phyloP scores from a whole-genome alignment of 2,113 vertebrate species.

The Bujurquina vittata region DNA sequence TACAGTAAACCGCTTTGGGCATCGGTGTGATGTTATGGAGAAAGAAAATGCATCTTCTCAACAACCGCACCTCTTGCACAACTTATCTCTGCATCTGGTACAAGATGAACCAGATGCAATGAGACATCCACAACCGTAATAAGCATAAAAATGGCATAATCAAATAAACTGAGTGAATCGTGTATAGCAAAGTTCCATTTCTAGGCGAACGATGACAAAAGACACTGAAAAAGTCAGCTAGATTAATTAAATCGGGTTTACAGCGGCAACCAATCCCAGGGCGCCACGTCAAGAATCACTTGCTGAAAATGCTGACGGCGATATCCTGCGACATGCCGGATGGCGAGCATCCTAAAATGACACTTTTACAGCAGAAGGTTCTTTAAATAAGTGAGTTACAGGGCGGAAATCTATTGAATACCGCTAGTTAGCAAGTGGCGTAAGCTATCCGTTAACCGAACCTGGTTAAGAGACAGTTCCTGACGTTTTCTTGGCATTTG shows the following conservation, averaged over 20 bases:
- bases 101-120: neutral
- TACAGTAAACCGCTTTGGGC: neutral
- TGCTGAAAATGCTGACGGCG: slow-evolving; percentile 6
- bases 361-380: neutral
- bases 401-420: neutral
- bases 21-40: neutral
- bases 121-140: neutral
- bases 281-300: neutral
- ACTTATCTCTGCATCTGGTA: neutral
- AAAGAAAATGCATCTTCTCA: neutral
- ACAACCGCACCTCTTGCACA: neutral
- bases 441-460: neutral
- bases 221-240: neutral
- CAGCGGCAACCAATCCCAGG: slow-evolving; percentile 36
- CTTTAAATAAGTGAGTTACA: neutral
- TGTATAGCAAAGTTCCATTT: too few relatives aligned
- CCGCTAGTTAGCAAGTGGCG: neutral
- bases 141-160: too few relatives aligned
- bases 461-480: neutral
- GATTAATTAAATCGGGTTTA: neutral
- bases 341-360: neutral
- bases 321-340: slow-evolving; percentile 56
- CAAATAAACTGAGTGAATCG: too few relatives aligned
- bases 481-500: neutral
- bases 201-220: neutral